Conservation (phyloP, 2,888 invertebrate genomes). For the Eupsilia transversa region DNA sequence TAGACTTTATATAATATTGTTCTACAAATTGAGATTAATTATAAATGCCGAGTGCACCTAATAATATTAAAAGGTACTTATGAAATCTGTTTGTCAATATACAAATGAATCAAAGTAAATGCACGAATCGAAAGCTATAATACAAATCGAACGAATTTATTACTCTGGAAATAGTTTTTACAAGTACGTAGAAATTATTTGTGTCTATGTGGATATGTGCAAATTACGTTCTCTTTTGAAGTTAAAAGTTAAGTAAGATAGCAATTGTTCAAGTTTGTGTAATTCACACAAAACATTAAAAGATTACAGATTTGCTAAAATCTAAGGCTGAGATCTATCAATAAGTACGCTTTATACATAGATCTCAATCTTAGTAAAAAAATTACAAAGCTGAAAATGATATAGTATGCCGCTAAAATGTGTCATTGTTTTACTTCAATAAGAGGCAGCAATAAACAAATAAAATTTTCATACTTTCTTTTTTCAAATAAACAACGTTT, state of each 20-base stretch:
- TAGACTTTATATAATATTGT: constrained; percentile 1
- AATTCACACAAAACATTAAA: neutral
- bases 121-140: neutral
- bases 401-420: neutral
- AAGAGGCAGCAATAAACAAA: neutral
- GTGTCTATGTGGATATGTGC: neutral
- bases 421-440: neutral
- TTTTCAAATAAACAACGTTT: neutral
- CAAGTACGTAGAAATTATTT: neutral
- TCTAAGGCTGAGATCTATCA: neutral
- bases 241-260: neutral
- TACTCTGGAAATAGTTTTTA: neutral
- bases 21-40: constrained; percentile 22
- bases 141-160: constrained; percentile 5
- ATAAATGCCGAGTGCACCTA: neutral
- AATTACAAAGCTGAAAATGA: neutral
- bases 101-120: neutral
- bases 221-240: neutral
- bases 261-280: neutral
- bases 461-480: neutral
- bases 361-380: neutral
- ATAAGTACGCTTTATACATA: neutral
- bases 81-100: constrained; percentile 12
- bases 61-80: neutral
- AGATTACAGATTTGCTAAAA: neutral